Base-by-base conservation (phyloP, 2,888 invertebrate species). In the Tetrapedia diversipes region DNA sequence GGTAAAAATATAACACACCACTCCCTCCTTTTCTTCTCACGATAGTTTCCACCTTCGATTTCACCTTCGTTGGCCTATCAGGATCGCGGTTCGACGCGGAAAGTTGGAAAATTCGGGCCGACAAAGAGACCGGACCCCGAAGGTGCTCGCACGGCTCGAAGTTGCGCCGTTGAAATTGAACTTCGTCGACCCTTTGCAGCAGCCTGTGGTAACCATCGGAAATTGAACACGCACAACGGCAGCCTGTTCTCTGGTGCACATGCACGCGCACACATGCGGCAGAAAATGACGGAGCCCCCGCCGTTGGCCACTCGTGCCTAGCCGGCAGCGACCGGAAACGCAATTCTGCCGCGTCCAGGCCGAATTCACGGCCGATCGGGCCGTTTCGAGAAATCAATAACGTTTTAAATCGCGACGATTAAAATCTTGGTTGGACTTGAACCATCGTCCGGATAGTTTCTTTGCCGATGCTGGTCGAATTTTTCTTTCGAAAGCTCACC, bases 141-240 rank as follows among this genome's bases (percentile, higher is more conserved):
- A 77, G 80, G 70, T 73, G 57, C 41, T 67, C 66, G 43, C 57
- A 14, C 66, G 72, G 77, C 68, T 64, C 68, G 75, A 82, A 86
- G 87, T 86, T 86, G 77, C 83, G 80, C 79, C 78, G 80, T 82
- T 86, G 83, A 86, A 88, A 87, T 87, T 86, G 87, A 88, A 87
- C 86, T 87, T 87, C 79, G 43, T 73, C 84, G 84, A 86, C 82
- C 86, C 85, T 87, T 87, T 86, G 83, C 79, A 78, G 80, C 81
- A 80, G 72, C 80, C 64, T n/a, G 74, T 83, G 77, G 86, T 82
- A 87, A 88, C 87, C 84, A 86, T 87, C 86, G 86, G 86, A 87
- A 88, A 88, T 88, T 88, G 87, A 84, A 86, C 83, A 81, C 86
- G 83, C 82, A 81, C 75, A 85, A 67, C 53, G 63, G 51, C 63